Base-by-base conservation (phyloP, 2,113 vertebrate species). In the Neogobius melanostomus region DNA sequence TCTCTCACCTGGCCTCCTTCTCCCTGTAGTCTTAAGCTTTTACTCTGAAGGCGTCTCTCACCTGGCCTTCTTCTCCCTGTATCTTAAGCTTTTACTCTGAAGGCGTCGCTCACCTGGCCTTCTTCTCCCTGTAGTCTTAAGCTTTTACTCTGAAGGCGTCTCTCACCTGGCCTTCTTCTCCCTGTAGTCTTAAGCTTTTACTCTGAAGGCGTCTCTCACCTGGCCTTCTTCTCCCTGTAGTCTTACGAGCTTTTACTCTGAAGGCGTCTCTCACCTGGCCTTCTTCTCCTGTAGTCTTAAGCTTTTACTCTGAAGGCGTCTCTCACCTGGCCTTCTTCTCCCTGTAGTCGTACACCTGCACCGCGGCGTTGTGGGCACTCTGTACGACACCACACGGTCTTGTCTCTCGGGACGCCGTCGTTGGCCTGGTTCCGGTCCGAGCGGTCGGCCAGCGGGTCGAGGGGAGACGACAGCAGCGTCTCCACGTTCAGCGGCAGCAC, bases 291-390 rank as follows among this genome's bases (percentile, higher is more conserved):
- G 49, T 51, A 51, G 12, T 15, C 49, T 4, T 15, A 51, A 12
- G 15, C 49, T 7, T 51, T 12, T 15, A 36, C 28, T 36, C 28
- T 36, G 28, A 36, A 36, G 28, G 28, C 28, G 28, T 36, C 28
- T 2, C 28, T 36, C 28, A 36, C 28, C 28, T 36, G 28, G 28
- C 28, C 28, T 36, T 88, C 84, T 95, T 95, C 84, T 95, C 95
- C 7, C 94, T 83, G 92, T 97, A 98, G 91, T 97, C 95, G 0
- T 98, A 98, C 15, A 97, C 95, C 85, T 98, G 96, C 14, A 95
- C 90, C 0, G 95, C 94, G 0, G 95, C 95, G 0, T 97, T 97
- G 90, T 97, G 95, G 95, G 96, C 0, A 97, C 94, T 0, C 94
- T 89, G 88, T 92, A 97, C 60, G 93, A 93, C 5, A 97, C 94